phyloP scores from a whole-genome alignment of 2,113 vertebrate species.

The Ranitomeya variabilis region DNA sequence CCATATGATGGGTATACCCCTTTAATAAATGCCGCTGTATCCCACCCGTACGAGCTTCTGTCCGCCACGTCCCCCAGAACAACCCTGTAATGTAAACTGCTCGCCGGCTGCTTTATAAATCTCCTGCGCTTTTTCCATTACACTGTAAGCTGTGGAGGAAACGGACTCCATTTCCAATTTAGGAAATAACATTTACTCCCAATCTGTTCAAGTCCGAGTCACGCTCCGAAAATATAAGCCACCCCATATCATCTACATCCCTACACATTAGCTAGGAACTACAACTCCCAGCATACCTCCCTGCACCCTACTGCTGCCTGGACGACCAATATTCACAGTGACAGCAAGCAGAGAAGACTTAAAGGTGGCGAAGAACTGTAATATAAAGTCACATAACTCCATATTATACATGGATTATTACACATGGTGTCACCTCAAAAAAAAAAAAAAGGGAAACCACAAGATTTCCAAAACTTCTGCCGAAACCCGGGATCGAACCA shows the following conservation, averaged over 20 bases:
- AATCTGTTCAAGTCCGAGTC: not conserved
- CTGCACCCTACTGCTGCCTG: too few relatives aligned
- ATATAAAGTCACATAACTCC: too few relatives aligned
- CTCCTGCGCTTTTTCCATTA: not conserved
- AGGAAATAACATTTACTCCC: constrained; percentile 2
- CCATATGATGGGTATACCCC: too few relatives aligned
- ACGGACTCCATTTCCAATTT: constrained; percentile 17
- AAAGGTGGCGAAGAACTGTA: too few relatives aligned
- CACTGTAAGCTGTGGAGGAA: not conserved
- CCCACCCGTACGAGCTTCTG: not conserved
- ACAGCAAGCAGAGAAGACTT: too few relatives aligned
- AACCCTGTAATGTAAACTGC: not conserved
- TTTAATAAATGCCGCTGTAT: not conserved
- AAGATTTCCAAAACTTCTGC: not conserved
- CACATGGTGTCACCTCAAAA: too few relatives aligned
- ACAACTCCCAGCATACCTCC: not conserved
- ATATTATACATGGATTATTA: not conserved
- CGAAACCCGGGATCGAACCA: constrained; percentile 19
- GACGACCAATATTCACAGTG: too few relatives aligned
- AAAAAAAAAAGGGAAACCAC: too few relatives aligned
- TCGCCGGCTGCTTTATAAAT: not conserved
- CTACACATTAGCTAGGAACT: not conserved
- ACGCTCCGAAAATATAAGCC: not conserved
- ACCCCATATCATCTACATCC: not conserved
- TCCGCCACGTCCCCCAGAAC: not conserved